phyloP scores from a whole-genome alignment of 2,113 vertebrate species.

The Dasyprocta punctata region DNA sequence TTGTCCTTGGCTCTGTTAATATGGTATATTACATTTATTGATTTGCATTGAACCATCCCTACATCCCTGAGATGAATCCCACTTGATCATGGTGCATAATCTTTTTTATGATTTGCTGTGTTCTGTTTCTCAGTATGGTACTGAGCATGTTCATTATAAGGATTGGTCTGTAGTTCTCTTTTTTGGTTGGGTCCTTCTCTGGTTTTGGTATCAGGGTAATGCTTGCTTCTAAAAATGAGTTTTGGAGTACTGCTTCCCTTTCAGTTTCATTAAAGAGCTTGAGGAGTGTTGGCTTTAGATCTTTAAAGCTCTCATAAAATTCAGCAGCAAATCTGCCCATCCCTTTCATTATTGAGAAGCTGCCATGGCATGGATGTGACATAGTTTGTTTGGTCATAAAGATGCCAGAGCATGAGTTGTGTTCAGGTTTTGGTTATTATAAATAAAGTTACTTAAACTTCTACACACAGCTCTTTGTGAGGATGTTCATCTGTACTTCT shows the following conservation, averaged over 20 bases:
- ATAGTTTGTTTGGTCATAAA: neutral
- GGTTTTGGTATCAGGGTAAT: neutral
- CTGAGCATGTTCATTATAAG: neutral
- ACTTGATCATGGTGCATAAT: neutral
- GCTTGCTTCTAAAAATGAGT: neutral
- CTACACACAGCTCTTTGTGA: neutral
- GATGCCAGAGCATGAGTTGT: neutral
- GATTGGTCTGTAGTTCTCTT: neutral
- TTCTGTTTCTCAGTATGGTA: neutral
- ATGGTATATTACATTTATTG: neutral
- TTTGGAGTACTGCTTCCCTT: neutral
- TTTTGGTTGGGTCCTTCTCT: neutral
- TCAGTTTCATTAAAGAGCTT: neutral
- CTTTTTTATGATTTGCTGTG: neutral
- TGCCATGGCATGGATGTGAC: neutral
- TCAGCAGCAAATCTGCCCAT: neutral
- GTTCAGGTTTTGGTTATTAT: neutral
- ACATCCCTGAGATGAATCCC: neutral
- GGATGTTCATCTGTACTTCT: neutral
- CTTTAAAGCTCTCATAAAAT: neutral
- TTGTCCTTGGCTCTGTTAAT: neutral
- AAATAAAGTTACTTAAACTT: neutral
- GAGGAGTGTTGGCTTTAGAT: neutral
- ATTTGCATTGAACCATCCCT: neutral
- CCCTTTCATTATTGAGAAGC: neutral